Conservation (phyloP, 1,140 invertebrate species). For the Dryas iulia region DNA sequence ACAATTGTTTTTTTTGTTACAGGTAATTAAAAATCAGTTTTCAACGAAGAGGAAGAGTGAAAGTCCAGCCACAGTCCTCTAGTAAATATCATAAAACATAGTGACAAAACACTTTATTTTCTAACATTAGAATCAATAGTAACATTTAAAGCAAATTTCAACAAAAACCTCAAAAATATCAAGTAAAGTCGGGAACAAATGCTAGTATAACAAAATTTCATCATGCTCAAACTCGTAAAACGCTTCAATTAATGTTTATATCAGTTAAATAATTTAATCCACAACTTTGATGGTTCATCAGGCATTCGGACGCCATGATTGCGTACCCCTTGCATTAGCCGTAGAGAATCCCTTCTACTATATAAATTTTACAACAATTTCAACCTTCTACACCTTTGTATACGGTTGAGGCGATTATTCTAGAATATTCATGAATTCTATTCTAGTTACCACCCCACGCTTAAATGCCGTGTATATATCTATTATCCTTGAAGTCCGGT, state of each 20-base stretch:
- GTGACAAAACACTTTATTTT: too few relatives aligned
- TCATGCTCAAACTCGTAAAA: constrained; percentile 14
- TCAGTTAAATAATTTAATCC: constrained; percentile 58
- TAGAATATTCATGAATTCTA: constrained; percentile 7
- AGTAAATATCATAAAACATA: too few relatives aligned
- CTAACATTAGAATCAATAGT: too few relatives aligned
- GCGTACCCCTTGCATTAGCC: constrained; percentile 32
- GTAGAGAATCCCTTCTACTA: neutral
- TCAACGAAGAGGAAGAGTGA: neutral
- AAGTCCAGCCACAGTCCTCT: neutral
- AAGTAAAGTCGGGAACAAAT: neutral
- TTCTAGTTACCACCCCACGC: neutral
- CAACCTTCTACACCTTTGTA: constrained; percentile 1
- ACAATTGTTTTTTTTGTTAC: constrained; percentile 7
- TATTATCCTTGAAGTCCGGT: constrained; percentile 15
- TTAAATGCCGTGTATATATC: neutral
- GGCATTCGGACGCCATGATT: constrained; percentile 47
- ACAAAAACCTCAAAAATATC: too few relatives aligned
- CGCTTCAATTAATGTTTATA: constrained; percentile 41
- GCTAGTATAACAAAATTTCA: constrained; percentile 7
- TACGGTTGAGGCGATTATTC: neutral
- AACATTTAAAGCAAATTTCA: too few relatives aligned
- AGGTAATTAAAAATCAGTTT: constrained; percentile 2
- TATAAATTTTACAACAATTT: constrained; percentile 7
- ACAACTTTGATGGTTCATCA: constrained; percentile 44